Percentiles rank a stretch among this genome's conserved stretches.
These are phyloP conservation scores for Caenorhabditis plicata DNA, from an alignment of 2,888 invertebrate species.

Conservation along the genomic window DNA sequence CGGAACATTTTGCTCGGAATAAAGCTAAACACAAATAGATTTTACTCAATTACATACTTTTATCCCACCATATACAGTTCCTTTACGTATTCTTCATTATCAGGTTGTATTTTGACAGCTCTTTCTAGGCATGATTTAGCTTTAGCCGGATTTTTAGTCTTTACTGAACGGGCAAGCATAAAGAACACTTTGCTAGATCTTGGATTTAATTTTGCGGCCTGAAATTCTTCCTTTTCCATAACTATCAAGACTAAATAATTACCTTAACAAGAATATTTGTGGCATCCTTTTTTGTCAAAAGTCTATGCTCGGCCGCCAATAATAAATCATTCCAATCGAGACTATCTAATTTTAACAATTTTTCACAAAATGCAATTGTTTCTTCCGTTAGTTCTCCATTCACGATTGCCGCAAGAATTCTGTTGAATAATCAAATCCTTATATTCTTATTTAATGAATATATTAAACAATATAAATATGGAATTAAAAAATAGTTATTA, in stretches of 20 bases:
- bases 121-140: conserved; percentile 30
- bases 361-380: conserved; percentile 7
- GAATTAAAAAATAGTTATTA: no score
- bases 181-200: conserved; percentile 36
- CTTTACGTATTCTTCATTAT: conserved; percentile 32
- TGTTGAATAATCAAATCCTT: conserved; percentile 5
- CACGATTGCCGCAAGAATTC: not conserved
- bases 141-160: conserved; percentile 30
- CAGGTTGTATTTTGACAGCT: conserved; percentile 34
- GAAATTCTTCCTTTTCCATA: no score
- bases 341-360: not conserved
- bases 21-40: not conserved
- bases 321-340: conserved; percentile 17
- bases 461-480: no score
- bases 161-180: conserved; percentile 21
- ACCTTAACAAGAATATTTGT: conserved; percentile 33
- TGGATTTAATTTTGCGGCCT: conserved; percentile 37
- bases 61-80: conserved; percentile 17
- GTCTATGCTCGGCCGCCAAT: conserved; percentile 20
- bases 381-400: conserved; percentile 1
- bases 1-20: conserved; percentile 1
- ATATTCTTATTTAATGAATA: no score
- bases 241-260: no score
- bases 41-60: not conserved
- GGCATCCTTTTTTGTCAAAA: conserved; percentile 12